A percentile compares a stretch with the other conserved stretches of the same genome.
Evolutionary conservation across 1,140 invertebrate species (phyloP).

Genomic region (Drosophila parvula): DNA sequence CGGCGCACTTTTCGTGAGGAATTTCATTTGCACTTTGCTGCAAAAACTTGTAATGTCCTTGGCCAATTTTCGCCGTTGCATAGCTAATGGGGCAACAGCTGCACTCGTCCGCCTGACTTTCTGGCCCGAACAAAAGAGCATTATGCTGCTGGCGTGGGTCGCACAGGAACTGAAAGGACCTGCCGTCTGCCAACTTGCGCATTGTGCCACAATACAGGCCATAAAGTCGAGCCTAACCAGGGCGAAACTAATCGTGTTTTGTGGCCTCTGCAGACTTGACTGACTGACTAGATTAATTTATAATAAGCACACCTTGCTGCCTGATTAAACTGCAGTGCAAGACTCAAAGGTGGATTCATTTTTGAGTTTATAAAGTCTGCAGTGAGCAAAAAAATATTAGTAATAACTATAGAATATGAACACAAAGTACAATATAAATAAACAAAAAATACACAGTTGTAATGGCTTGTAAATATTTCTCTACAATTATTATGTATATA

Average conservation of each 20-base stretch:
- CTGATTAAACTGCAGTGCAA: conserved; percentile 51
- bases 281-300: conserved; percentile 60
- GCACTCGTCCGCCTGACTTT: conserved; percentile 16
- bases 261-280: conserved; percentile 23
- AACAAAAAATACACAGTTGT: no score
- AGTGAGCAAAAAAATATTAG: not conserved
- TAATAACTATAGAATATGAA: not conserved
- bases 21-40: conserved; percentile 39
- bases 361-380: not conserved
- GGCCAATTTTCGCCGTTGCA: conserved; percentile 45
- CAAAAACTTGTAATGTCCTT: conserved; percentile 37
- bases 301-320: conserved; percentile 46
- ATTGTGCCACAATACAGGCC: conserved; percentile 36
- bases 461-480: not conserved
- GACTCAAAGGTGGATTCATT: conserved; percentile 5
- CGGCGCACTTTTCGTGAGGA: conserved; percentile 1
- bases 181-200: conserved; percentile 20
- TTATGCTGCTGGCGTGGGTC: conserved; percentile 24
- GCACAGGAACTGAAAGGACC: conserved; percentile 35
- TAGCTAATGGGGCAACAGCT: conserved; percentile 54
- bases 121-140: conserved; percentile 33
- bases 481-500: not conserved
- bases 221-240: conserved; percentile 27
- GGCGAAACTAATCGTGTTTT: conserved; percentile 56
- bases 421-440: no score